Evolutionary conservation across 2,113 vertebrate genomes (phyloP), one percentile per base, ranked within the genome.

Genomic region (Callorhinus ursinus): DNA sequence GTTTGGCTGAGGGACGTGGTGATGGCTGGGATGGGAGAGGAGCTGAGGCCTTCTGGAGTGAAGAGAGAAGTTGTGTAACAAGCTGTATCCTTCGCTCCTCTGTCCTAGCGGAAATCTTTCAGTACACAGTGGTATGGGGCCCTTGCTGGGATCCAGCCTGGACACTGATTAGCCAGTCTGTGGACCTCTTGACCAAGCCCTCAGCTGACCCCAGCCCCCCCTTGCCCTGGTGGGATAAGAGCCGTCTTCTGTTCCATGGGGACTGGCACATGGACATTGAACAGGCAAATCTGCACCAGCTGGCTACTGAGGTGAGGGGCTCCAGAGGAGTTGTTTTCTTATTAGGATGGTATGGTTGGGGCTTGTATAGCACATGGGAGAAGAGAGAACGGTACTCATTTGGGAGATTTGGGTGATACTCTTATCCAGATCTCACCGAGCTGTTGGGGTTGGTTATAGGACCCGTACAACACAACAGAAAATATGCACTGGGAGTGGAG

Each of bases 401-500:
- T 85, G 53, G 59, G 61, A 61, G 85, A 49, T 9, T 4, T 46
- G 65, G 8, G 5, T 53, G 21, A 49, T 69, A 46, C 36, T 7
- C 2, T 63, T 67, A 76, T 21, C 39, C 42, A 0, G 49, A 3
- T 36, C 84, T 93, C 8, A 91, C 7, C 71, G 12, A 82, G 2
- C 51, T 71, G 10, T 96, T 16, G 0, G 0, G 97, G 69, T 49
- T 96, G 91, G 77, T 95, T 97, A 33, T 97, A 99, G 99, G 99
- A 99, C 93, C 99, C 99, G 2, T 99, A 99, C 96, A 99, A 99
- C 98, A 99, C 99, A 7, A 99, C 99, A 0, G 99, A 99, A 98
- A 99, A 99, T 97, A 98, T 99, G 99, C 99, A 99, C 98, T 99
- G 99, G 99, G 99, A 99, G 91, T 99, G 99, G 99, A 99, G 46